phyloP scores from a whole-genome alignment of 2,113 vertebrate species.

The Trogon surrucura region DNA sequence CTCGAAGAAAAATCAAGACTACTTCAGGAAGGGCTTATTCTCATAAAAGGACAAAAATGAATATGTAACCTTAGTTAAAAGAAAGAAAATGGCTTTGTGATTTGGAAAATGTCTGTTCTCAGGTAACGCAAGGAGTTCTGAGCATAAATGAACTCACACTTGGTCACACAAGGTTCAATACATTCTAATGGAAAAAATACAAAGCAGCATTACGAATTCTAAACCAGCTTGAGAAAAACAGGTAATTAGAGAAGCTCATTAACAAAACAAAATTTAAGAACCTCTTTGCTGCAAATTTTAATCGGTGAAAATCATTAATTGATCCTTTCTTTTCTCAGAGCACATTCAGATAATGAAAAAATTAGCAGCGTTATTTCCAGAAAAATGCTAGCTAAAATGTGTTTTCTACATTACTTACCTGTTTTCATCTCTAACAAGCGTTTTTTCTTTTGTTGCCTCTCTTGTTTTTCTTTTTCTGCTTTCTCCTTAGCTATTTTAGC shows the following conservation, averaged over 20 bases:
- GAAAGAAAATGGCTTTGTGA: background rate
- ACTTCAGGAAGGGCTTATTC: background rate
- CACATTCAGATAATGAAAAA: background rate
- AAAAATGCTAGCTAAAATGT: background rate
- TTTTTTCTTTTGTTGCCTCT: slow-evolving; percentile 93
- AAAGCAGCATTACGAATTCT: background rate
- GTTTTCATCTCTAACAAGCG: slow-evolving; percentile 89
- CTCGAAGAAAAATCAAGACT: background rate
- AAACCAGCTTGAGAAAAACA: background rate
- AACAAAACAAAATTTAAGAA: background rate
- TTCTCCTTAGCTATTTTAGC: slow-evolving; percentile 91
- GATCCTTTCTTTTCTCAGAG: background rate
- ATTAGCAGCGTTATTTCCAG: background rate
- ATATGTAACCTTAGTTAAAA: background rate
- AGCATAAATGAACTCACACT: background rate
- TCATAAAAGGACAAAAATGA: background rate
- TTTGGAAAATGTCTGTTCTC: background rate
- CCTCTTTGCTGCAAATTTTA: background rate
- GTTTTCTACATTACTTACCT: slow-evolving; percentile 76
- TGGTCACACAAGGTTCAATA: background rate
- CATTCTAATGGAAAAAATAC: background rate
- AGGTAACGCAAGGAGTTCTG: background rate
- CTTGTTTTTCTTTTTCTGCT: slow-evolving; percentile 90
- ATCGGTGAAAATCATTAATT: background rate
- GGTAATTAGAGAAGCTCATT: background rate